Conservation (phyloP, 2,888 invertebrate genomes). For the Leucophenga maculata region DNA sequence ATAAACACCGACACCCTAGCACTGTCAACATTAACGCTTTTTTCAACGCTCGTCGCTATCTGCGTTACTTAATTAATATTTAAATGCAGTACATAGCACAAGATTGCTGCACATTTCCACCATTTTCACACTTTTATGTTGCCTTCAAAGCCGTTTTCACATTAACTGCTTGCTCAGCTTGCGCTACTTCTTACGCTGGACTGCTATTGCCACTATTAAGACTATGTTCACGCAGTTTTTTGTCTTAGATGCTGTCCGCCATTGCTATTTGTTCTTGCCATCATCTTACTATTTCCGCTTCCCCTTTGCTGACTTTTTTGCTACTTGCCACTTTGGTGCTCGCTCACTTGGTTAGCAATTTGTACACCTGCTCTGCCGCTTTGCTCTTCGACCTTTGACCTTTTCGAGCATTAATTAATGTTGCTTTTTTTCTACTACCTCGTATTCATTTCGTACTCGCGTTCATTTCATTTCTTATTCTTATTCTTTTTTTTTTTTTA, state of each 20-base stretch:
- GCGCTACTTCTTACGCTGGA: too few relatives aligned
- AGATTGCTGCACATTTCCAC: background rate
- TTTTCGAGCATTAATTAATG: slow-evolving; percentile 1
- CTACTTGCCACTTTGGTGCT: too few relatives aligned
- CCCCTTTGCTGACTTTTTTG: too few relatives aligned
- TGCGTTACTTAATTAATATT: slow-evolving; percentile 38
- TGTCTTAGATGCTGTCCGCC: too few relatives aligned
- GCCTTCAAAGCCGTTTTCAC: background rate
- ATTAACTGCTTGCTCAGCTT: background rate
- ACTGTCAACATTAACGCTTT: background rate
- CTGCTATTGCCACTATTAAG: background rate
- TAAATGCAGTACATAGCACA: slow-evolving; percentile 31
- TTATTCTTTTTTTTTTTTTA: background rate
- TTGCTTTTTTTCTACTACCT: background rate
- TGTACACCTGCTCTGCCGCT: background rate
- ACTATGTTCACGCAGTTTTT: background rate
- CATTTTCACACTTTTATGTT: background rate
- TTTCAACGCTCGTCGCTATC: background rate
- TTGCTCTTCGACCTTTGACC: slow-evolving; percentile 6
- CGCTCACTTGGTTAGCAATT: background rate
- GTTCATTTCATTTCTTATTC: background rate
- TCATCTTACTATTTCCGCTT: too few relatives aligned
- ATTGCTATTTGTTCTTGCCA: too few relatives aligned
- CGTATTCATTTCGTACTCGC: background rate
- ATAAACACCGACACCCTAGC: too few relatives aligned